Evolutionary conservation across 2,113 vertebrate species (phyloP), one percentile per base, ranked within the genome.

Genomic region (Psettodes erumei): DNA sequence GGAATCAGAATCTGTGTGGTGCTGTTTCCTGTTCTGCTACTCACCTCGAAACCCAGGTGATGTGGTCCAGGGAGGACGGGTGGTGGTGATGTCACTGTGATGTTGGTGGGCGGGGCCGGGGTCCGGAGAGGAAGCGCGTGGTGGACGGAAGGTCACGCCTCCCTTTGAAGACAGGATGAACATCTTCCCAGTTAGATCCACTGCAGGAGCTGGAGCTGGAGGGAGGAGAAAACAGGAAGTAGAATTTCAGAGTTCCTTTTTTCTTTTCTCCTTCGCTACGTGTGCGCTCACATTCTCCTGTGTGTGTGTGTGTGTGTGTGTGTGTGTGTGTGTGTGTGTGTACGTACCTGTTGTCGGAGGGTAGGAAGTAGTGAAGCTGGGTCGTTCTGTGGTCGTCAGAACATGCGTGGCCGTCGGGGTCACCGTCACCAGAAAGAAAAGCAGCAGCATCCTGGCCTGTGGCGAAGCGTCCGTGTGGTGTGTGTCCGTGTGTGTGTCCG

Each of bases 121-220:
- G 5, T 2, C 0, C 7, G 1, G 6, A 1, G 18, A 2, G 47
- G 12, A 45, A 16, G 2, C 62, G 9, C 54, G 1, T 0, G 87
- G 79, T 0, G 71, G 15, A 16, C n/a, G 86, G 48, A 88, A 68
- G 8, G 45, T 19, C 2, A 82, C 4, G 12, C 63, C 73, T 48
- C 75, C 73, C 10, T 19, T 2, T 2, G 0, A 0, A 33, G 78
- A 43, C 77, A 91, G 54, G 32, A 86, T 91, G 78, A 87, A 71
- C 90, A 91, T 91, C 72, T 75, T 88, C 47, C 84, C 82, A 0
- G 30, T 15, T 21, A 89, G 37, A 59, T 84, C 45, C 0, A 3
- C 1, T 35, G 25, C 54, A 4, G 72, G 9, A 30, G 5, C n/a
- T n/a, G n/a, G 1, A 43, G 1, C 85, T 89, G 33, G 4, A 68